Percentiles rank a stretch among this genome's conserved stretches.
These are phyloP conservation scores for Seriola rivoliana DNA, from an alignment of 2,113 vertebrate species.

Conservation along the genomic window DNA sequence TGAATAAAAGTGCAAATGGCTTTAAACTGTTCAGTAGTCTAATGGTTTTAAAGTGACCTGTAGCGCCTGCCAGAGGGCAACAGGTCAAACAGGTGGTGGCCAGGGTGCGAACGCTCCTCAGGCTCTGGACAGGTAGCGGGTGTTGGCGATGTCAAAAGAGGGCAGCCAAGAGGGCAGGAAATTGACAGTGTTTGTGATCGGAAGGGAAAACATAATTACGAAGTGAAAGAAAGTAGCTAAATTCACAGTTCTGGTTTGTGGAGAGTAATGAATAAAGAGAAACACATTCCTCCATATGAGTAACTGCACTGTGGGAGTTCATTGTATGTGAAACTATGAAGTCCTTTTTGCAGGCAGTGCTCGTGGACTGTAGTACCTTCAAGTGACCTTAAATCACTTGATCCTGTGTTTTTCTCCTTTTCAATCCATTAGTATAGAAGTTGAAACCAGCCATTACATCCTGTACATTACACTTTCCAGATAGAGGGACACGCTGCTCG, in stretches of 20 bases:
- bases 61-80: too few species aligned
- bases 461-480: slow-evolving; percentile 11
- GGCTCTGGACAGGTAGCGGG: too few species aligned
- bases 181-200: not conserved
- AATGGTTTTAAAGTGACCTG: too few species aligned
- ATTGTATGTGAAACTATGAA: not conserved
- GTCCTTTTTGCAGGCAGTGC: not conserved
- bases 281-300: not conserved
- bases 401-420: not conserved
- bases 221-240: too few species aligned
- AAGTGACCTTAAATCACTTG: slow-evolving; percentile 28
- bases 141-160: too few species aligned
- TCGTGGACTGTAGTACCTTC: not conserved
- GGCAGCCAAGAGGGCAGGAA: too few species aligned
- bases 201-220: not conserved
- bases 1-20: too few species aligned
- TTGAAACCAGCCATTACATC: slow-evolving; percentile 33
- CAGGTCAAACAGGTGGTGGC: too few species aligned
- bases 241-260: too few species aligned
- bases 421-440: slow-evolving; percentile 16
- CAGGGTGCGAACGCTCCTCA: too few species aligned
- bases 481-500: slow-evolving; percentile 17
- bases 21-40: too few species aligned
- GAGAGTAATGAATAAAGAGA: not conserved
- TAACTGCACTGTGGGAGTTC: not conserved